Percentiles rank a stretch among this genome's conserved stretches.
These are phyloP conservation scores for Lipophrys pholis DNA, from an alignment of 2,113 vertebrate genomes.

Conservation along the genomic window DNA sequence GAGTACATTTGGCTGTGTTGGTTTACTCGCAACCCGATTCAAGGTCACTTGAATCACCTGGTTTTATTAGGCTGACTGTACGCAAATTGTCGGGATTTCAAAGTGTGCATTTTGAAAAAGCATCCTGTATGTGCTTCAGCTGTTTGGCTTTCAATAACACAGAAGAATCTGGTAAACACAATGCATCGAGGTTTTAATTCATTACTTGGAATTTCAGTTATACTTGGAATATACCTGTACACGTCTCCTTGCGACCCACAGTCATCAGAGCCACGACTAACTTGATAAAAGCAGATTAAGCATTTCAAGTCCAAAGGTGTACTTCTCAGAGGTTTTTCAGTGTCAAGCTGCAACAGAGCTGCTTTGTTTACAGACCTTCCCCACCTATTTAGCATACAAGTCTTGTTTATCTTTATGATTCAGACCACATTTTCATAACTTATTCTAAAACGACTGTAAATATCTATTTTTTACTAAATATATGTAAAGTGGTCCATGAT, in stretches of 20 bases:
- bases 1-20: not conserved
- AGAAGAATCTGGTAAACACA: not conserved
- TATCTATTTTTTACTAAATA: too few relatives aligned
- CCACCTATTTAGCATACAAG: not conserved
- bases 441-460: too few relatives aligned
- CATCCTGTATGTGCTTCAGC: slow-evolving; percentile 34
- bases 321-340: not conserved
- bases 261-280: not conserved
- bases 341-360: not conserved
- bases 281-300: slow-evolving; percentile 6
- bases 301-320: not conserved
- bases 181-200: not conserved
- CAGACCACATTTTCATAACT: too few relatives aligned
- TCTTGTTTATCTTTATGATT: too few relatives aligned
- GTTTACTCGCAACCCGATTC: not conserved
- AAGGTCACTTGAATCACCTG: not conserved
- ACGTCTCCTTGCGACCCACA: not conserved
- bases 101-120: slow-evolving; percentile 50
- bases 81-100: not conserved
- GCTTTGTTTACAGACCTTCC: slow-evolving; percentile 11
- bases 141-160: not conserved
- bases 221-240: too few relatives aligned
- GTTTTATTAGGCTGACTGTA: not conserved
- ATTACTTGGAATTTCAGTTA: not conserved
- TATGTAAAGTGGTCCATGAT: too few relatives aligned